Conservation (phyloP, 30 jellyfish, hydroid and myxozoan species). For the Hydra vulgaris region DNA sequence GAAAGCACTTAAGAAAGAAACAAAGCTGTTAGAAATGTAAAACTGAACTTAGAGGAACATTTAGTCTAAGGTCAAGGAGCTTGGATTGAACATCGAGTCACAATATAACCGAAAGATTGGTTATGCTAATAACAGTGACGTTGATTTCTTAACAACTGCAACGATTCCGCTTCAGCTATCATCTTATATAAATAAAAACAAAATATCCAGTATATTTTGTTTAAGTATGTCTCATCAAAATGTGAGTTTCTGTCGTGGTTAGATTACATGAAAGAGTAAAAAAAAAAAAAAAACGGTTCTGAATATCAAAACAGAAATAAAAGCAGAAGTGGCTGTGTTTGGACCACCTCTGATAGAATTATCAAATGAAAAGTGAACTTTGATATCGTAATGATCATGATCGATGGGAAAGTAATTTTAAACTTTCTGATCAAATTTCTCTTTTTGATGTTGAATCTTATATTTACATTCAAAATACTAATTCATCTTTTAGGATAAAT, state of each 20-base stretch:
- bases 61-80: neutral
- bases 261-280: too few relatives aligned
- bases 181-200: neutral
- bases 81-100: neutral
- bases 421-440: too few relatives aligned
- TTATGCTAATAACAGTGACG: neutral
- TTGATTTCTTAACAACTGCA: neutral
- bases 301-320: neutral
- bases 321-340: too few relatives aligned
- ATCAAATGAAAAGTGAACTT: too few relatives aligned
- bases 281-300: neutral
- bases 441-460: too few relatives aligned
- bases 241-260: neutral
- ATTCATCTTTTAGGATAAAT: too few relatives aligned
- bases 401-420: too few relatives aligned
- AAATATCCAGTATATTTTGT: neutral
- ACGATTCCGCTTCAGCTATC: neutral
- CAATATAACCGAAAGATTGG: neutral
- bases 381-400: too few relatives aligned
- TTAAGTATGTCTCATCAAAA: neutral
- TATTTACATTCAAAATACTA: too few relatives aligned
- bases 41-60: neutral
- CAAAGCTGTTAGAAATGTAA: neutral
- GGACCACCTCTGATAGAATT: too few relatives aligned
- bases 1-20: neutral